Evolutionary conservation across 2,797 vertebrate genomes (phyloP), one percentile per base, ranked within the genome.

Genomic region (Eospalax fontanierii): DNA sequence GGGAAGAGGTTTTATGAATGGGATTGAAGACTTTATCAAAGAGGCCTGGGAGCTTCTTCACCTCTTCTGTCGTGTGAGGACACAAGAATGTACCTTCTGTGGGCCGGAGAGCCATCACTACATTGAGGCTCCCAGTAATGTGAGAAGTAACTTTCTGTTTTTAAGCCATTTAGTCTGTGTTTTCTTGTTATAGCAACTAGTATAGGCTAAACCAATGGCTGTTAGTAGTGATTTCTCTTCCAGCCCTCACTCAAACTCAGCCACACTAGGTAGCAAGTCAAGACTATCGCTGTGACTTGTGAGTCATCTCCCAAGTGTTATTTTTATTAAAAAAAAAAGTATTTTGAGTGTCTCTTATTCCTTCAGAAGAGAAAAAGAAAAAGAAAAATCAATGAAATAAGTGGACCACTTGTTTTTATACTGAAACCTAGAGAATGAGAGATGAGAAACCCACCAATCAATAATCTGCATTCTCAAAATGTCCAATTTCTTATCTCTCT

Each of bases 371-470:
- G 35, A 87, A n/a, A n/a, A n/a, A n/a, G 50, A 40, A 90, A 46
- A 74, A 89, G 63, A 46, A 83, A 88, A 54, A 15, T 15, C 14
- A 63, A 79, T 78, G 63, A 35, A 76, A 70, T 81, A 50, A 86
- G 15, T 65, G 10, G 33, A 33, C 12, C 22, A 43, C 46, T 21
- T 74, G 15, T 76, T 94, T 95, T 92, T 81, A 54, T 54, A 54
- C 30, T 70, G 91, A 30, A 87, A 54, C 19, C 28, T 84, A 70
- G 26, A 89, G 85, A 91, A 80, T 91, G 6, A 89, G 14, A 89
- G 22, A 57, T 79, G 15, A 81, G 81, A 87, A 89, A 95, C 71
- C 4, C 26, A 94, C 14, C 40, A 65, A 33, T 35, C 38, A 43
- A 54, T 26, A 91, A n/a, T 40, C 61, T 90, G 11, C 38, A 80